A percentile compares a stretch with the other conserved stretches of the same genome.
Conservation (phyloP, 2,113 vertebrate species). For the Monopterus albus region DNA sequence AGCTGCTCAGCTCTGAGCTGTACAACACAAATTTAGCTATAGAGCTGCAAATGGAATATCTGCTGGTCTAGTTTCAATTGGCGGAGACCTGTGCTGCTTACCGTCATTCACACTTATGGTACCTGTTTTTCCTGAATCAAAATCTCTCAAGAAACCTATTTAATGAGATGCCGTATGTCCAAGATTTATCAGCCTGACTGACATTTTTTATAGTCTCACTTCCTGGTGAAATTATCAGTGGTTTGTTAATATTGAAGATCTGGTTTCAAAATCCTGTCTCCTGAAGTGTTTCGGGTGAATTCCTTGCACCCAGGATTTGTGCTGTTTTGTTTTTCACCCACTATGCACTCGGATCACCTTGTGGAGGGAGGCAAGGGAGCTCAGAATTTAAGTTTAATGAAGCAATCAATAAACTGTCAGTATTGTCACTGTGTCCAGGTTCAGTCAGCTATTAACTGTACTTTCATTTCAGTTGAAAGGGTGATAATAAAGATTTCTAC, state of each 20-base stretch:
- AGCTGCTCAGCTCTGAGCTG: conserved; percentile 61
- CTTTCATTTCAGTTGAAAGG: neutral
- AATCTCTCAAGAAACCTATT: conserved; percentile 37
- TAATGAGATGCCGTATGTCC: conserved; percentile 45
- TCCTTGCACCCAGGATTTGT: neutral
- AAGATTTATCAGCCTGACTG: conserved; percentile 64
- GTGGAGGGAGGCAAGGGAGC: conserved; percentile 12
- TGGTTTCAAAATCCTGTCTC: conserved; percentile 18
- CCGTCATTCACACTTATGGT: conserved; percentile 55
- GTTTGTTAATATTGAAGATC: conserved; percentile 22
- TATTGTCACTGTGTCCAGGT: conserved; percentile 15
- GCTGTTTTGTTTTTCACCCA: conserved; percentile 22
- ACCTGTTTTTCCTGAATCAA: conserved; percentile 40
- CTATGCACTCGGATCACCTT: neutral
- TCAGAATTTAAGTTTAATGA: conserved; percentile 26
- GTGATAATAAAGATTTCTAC: conserved; percentile 13
- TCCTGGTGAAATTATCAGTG: conserved; percentile 23
- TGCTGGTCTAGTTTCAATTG: conserved; percentile 56
- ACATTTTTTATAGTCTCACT: conserved; percentile 21
- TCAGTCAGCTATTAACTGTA: conserved; percentile 7
- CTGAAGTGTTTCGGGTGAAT: conserved; percentile 16
- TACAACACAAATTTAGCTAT: conserved; percentile 63
- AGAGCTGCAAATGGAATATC: conserved; percentile 62
- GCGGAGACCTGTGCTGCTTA: conserved; percentile 22
- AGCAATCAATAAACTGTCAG: conserved; percentile 47